Conservation (phyloP, 1,140 invertebrate species). For the Leptinotarsa lineolata region DNA sequence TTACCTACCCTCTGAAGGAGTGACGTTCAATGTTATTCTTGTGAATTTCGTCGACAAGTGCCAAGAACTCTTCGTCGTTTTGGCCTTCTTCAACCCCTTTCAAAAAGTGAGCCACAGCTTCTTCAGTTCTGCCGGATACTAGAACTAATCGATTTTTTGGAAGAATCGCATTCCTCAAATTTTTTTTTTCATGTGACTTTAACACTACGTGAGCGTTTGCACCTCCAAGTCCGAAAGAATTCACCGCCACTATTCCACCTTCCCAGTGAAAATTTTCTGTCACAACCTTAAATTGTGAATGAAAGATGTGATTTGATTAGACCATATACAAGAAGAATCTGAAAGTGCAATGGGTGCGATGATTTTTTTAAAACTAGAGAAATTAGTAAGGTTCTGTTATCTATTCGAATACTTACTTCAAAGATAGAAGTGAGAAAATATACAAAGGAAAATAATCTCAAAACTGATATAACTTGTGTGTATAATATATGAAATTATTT, state of each 20-base stretch:
- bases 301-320: background rate
- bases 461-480: no score
- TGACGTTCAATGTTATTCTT: slow-evolving; percentile 29
- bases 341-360: slow-evolving; percentile 13
- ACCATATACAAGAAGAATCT: no score
- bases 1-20: slow-evolving; percentile 17
- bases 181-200: slow-evolving; percentile 57
- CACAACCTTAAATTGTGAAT: slow-evolving; percentile 61
- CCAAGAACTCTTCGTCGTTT: slow-evolving; percentile 61
- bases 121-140: slow-evolving; percentile 66
- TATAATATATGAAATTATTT: no score
- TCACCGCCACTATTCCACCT: slow-evolving; percentile 56
- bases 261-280: slow-evolving; percentile 64
- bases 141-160: slow-evolving; percentile 61
- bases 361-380: slow-evolving; percentile 38
- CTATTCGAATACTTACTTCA: no score
- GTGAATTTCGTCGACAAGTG: slow-evolving; percentile 59
- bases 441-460: no score
- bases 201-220: slow-evolving; percentile 70
- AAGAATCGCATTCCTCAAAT: slow-evolving; percentile 44
- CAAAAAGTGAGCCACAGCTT: slow-evolving; percentile 72
- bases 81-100: slow-evolving; percentile 64
- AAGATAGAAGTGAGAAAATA: no score
- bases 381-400: no score
- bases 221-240: slow-evolving; percentile 67